Base-by-base conservation (phyloP, 2,888 invertebrate species). In the Epinotia ramella region DNA sequence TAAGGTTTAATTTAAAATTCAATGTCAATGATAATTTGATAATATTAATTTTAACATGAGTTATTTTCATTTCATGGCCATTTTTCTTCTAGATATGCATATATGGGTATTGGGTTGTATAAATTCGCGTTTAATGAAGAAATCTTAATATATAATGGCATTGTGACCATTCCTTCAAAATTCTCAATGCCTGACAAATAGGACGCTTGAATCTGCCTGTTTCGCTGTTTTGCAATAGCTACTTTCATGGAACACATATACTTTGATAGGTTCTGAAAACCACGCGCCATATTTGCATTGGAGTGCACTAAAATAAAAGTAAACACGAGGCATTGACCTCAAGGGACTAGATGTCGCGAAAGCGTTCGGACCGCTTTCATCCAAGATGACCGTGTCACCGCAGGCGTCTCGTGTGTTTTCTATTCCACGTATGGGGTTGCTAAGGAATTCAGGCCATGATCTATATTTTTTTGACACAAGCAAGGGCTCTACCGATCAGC, bases 351-450 rank as follows among this genome's bases (percentile, higher is more conserved):
- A 71, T 66, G 65, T 75, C 67, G 76, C 72, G 76, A 76, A 76
- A 76, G 76, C 76, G 73, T 73, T 68, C 68, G 62, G 72, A 67
- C 76, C 49, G 76, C 71, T 76, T 76, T 76, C 76, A 67, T 76
- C 46, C 71, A 56, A 57, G 76, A 72, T 76, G 76, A 76, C 76
- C 76, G 76, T 72, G 76, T 76, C 76, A 76, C 62, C 59, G 57
- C 63, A 44, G 53, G 69, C 69, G 64, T 65, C 57, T 59, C 60
- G 40, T 63, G 71, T 60, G 69, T 66, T 75, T 76, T 76, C 76
- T 72, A 76, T 76, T 76, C 67, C 70, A 75, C 60, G 53, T 63
- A 76, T 67, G 16, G 40, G 71, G 20, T 44, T 18, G 24, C 40
- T 44, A 33, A 62, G n/a, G 53, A 65, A 71, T 56, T 60, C 65